Conservation (phyloP, 2,797 vertebrate species). For the Erethizon dorsatum region DNA sequence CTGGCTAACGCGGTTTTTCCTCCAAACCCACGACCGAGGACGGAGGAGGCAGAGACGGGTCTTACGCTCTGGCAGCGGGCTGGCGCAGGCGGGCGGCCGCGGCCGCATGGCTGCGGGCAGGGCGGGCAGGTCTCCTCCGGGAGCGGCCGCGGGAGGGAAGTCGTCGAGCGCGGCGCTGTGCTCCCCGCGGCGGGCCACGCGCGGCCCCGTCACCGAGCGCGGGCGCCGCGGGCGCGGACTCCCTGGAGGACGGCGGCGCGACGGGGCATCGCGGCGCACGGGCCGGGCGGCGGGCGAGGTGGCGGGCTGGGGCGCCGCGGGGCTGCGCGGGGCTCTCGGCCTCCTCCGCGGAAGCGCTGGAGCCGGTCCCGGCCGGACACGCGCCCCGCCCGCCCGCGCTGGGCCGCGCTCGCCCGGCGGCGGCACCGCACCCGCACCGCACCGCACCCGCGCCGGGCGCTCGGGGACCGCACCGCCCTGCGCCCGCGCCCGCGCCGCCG, state of each 20-base stretch:
- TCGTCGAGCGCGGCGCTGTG: background rate
- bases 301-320: background rate
- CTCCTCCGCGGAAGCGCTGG: background rate
- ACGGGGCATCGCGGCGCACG: background rate
- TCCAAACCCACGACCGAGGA: background rate
- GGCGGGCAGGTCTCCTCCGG: background rate
- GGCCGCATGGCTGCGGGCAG: constrained; percentile 69
- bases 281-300: background rate
- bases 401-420: background rate
- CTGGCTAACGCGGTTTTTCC: background rate
- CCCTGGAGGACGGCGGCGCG: background rate
- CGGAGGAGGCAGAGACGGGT: background rate
- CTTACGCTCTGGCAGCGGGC: constrained; percentile 4
- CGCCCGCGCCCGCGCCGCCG: background rate
- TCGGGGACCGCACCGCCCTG: background rate
- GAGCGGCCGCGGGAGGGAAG: too few species aligned
- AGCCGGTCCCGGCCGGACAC: background rate
- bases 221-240: constrained; percentile 8
- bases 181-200: constrained; percentile 58
- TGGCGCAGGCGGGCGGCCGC: constrained; percentile 5
- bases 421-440: too few species aligned
- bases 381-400: background rate
- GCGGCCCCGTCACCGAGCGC: constrained; percentile 53
- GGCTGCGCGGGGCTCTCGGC: background rate
- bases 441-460: too few species aligned